Percentiles rank a stretch among this genome's conserved stretches.
phyloP scores from a whole-genome alignment of 35 echinoderm and acorn worm species.

The Lytechinus variegatus region DNA sequence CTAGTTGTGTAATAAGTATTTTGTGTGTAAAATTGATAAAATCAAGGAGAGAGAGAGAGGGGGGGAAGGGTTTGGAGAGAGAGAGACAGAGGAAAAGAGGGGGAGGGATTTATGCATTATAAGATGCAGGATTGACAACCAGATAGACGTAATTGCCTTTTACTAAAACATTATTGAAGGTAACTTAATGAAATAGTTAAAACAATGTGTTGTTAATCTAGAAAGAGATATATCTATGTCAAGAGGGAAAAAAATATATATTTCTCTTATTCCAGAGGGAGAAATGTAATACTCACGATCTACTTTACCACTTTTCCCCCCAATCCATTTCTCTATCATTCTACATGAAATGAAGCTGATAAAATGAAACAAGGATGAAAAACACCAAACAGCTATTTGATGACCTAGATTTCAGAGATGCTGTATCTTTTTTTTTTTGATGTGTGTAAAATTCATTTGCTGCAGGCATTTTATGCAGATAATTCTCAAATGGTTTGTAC shows the following conservation, averaged over 20 bases:
- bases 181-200: neutral
- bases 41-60: neutral
- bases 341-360: neutral
- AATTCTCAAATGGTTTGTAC: neutral
- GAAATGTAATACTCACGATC: neutral
- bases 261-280: neutral
- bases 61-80: neutral
- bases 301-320: neutral
- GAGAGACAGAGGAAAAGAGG: neutral
- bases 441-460: neutral
- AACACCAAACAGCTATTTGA: neutral
- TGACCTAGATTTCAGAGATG: neutral
- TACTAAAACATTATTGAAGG: neutral
- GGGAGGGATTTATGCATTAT: neutral
- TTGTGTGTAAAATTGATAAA: too few relatives aligned
- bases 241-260: neutral
- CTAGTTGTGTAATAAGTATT: too few relatives aligned
- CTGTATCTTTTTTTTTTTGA: neutral
- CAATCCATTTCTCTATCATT: neutral
- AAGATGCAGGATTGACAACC: neutral
- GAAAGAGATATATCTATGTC: neutral
- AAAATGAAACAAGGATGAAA: neutral
- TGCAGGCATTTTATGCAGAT: neutral
- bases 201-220: neutral
- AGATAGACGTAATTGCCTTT: neutral